These are phyloP conservation scores for Caenorhabditis inopinata DNA, from an alignment of 1,140 invertebrate genomes.

Conservation along the genomic window DNA sequence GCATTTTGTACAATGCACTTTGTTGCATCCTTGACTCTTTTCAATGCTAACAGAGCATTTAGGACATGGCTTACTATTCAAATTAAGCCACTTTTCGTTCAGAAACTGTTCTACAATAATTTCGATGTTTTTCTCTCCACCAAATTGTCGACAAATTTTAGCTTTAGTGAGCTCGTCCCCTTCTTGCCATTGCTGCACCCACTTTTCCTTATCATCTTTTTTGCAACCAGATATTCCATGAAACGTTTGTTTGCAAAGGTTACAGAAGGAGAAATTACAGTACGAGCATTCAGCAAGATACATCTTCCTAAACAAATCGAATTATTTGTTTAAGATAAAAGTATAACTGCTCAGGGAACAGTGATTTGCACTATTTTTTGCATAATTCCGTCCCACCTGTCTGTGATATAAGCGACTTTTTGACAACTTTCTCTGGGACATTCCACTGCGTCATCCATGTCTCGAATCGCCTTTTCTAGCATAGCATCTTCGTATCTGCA, in stretches of 20 bases:
- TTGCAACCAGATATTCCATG: background rate
- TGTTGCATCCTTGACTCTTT: slow-evolving; percentile 12
- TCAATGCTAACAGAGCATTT: slow-evolving; percentile 7
- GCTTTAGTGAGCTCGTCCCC: background rate
- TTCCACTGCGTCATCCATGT: background rate
- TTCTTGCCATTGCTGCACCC: background rate
- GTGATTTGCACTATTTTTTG: no score
- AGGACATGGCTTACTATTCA: background rate
- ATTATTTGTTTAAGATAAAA: no score
- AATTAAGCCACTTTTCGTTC: background rate
- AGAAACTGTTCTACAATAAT: background rate
- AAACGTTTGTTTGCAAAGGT: slow-evolving; percentile 6
- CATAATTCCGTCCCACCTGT: no score
- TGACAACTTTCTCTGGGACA: slow-evolving; percentile 9
- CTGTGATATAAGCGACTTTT: background rate
- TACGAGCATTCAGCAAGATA: slow-evolving; percentile 8
- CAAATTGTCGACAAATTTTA: slow-evolving; percentile 11
- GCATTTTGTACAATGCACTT: slow-evolving; percentile 12
- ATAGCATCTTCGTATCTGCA: background rate
- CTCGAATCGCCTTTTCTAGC: background rate
- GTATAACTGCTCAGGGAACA: no score
- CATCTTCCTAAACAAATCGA: no score
- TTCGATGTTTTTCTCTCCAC: background rate
- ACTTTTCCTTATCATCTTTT: background rate
- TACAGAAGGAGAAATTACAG: slow-evolving; percentile 4